Percentiles rank a stretch among this genome's conserved stretches.
phyloP scores from a whole-genome alignment of 2,888 invertebrate species.

The Sisyra nigra region DNA sequence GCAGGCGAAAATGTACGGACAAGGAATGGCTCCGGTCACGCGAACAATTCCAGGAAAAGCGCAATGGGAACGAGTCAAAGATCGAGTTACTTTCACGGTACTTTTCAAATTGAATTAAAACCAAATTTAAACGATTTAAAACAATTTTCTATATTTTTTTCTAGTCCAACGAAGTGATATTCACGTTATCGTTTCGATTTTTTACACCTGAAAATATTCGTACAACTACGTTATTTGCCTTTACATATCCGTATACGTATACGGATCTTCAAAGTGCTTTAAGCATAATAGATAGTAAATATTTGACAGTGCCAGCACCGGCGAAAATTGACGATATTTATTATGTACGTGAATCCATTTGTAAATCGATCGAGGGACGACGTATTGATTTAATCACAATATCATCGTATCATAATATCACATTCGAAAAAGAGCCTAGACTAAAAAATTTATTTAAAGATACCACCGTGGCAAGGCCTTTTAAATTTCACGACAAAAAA shows the following conservation, averaged over 20 bases:
- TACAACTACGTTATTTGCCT: slow-evolving; percentile 71
- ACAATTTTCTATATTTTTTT: slow-evolving; percentile 18
- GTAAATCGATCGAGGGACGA: slow-evolving; percentile 60
- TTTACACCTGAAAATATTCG: slow-evolving; percentile 51
- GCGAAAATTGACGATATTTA: slow-evolving; percentile 53
- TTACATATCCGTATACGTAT: slow-evolving; percentile 82
- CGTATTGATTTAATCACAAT: slow-evolving; percentile 72
- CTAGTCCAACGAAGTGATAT: slow-evolving; percentile 57
- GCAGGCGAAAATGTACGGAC: slow-evolving; percentile 79
- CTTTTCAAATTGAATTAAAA: slow-evolving; percentile 12
- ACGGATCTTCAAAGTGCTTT: slow-evolving; percentile 62
- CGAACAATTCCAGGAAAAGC: slow-evolving; percentile 57
- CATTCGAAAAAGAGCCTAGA: slow-evolving; percentile 50
- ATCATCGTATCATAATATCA: slow-evolving; percentile 63
- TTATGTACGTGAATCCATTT: slow-evolving; percentile 66
- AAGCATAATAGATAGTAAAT: slow-evolving; percentile 45
- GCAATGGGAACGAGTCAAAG: slow-evolving; percentile 71
- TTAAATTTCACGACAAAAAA: slow-evolving; percentile 63
- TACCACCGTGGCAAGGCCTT: slow-evolving; percentile 43
- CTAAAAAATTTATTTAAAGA: slow-evolving; percentile 62
- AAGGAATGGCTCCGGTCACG: slow-evolving; percentile 78
- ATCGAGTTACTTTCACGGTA: slow-evolving; percentile 63
- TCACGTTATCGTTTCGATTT: slow-evolving; percentile 58
- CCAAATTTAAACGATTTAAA: slow-evolving; percentile 4
- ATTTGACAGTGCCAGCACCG: slow-evolving; percentile 28